Evolutionary conservation across 1,140 invertebrate genomes (phyloP), one percentile per base, ranked within the genome.

Genomic region (Trichonephila inaurata): DNA sequence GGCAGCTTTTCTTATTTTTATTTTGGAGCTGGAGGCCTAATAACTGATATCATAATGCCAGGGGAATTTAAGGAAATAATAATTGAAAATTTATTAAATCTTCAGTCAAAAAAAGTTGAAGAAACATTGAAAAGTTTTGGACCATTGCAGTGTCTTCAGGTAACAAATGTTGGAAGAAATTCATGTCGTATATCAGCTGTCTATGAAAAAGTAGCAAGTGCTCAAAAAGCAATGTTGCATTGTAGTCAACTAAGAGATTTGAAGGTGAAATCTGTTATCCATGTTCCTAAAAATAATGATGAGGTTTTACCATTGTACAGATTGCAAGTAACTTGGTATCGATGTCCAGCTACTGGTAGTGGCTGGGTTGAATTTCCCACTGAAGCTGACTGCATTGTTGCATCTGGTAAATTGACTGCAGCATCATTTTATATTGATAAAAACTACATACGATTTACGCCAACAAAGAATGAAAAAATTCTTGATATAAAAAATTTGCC

Each of bases 11-110:
- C 40, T 14, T 77, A n/a, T 33, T 89, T 69, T 51, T 72, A 58
- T 77, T 61, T 94, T 24, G 82, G 77, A 28, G 44, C 62, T 72
- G 94, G 94, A 62, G 89, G 85, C 4, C 2, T 66, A 51, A 33
- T 94, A 21, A 86, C 44, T 90, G 91, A 92, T 86, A 61, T 94
- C n/a, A 61, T 94, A 66, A 93, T 94, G 94, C 88, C 94, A n/a
- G 89, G 89, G 18, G 94, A 94, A 66, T 93, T 85, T 58, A 83
- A 66, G 51, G 77, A 94, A 58, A 10, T 94, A 8, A 40, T 40
- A 3, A 24, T 94, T 81, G 69, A 88, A 1, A 69, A 69, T 72
- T 8, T 85, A 10, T 10, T 85, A 21, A 44, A 89, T 28, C 19
- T 33, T 4, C n/a, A 40, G 14, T 40, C 44, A 10, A 69, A 60